Conservation (phyloP, 2,888 invertebrate genomes). For the Chorisops tibialis region DNA sequence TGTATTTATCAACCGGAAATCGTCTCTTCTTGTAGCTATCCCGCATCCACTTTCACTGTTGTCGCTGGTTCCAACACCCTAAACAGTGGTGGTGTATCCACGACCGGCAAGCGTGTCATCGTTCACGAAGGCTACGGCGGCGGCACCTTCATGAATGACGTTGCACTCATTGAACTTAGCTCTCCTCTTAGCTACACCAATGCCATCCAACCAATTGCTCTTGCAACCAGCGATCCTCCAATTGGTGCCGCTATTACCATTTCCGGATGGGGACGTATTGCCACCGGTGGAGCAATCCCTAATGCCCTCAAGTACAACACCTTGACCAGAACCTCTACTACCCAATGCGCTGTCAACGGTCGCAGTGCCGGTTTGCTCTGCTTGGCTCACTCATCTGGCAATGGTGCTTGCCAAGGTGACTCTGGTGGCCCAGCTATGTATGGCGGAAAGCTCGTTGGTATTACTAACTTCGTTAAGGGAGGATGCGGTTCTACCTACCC, state of each 20-base stretch:
- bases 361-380: constrained; percentile 41
- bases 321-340: constrained; percentile 37
- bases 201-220: constrained; percentile 38
- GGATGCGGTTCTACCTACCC: constrained; percentile 42
- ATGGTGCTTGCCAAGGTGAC: constrained; percentile 47
- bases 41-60: constrained; percentile 41
- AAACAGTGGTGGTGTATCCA: constrained; percentile 41
- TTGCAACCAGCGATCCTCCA: constrained; percentile 39
- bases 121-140: constrained; percentile 40
- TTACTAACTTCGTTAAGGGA: constrained; percentile 43
- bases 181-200: constrained; percentile 37
- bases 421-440: constrained; percentile 49
- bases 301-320: constrained; percentile 40
- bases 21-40: constrained; percentile 36
- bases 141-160: constrained; percentile 38
- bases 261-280: constrained; percentile 45
- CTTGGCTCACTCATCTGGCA: constrained; percentile 37
- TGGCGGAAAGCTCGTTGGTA: constrained; percentile 40
- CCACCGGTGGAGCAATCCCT: constrained; percentile 37
- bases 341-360: constrained; percentile 31
- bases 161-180: constrained; percentile 44
- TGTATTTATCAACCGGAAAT: not conserved
- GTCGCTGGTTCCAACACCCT: constrained; percentile 44
- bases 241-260: constrained; percentile 37
- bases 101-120: constrained; percentile 39